Evolutionary conservation across 2,113 vertebrate species (phyloP).

Genomic region (Ginglymostoma cirratum): DNA sequence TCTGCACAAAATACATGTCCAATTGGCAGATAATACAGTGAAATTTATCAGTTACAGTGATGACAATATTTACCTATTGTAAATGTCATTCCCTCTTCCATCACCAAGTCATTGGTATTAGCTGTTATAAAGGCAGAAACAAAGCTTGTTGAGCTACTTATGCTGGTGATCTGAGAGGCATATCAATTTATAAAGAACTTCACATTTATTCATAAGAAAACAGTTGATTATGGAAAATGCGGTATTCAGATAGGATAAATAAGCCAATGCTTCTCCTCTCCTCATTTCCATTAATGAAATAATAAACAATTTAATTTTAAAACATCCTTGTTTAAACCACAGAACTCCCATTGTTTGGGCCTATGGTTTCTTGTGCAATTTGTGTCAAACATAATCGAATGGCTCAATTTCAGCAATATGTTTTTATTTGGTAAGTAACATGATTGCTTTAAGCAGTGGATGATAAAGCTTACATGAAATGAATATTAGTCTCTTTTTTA

Average conservation of each 20-base stretch:
- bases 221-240: neutral
- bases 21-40: neutral
- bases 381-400: neutral
- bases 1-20: neutral
- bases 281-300: neutral
- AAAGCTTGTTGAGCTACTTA: neutral
- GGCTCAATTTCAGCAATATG: neutral
- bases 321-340: neutral
- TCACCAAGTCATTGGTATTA: slow-evolving; percentile 59
- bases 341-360: neutral
- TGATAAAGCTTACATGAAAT: neutral
- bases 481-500: neutral
- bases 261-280: neutral
- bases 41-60: neutral
- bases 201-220: neutral
- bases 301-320: neutral
- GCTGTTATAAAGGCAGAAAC: slow-evolving; percentile 49
- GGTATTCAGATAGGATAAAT: neutral
- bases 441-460: neutral
- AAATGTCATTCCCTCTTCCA: slow-evolving; percentile 71
- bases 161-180: neutral
- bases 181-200: neutral
- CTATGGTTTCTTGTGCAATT: neutral
- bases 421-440: neutral
- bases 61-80: slow-evolving; percentile 62